These are phyloP conservation scores for Brotula barbata DNA, from an alignment of 2,797 vertebrate genomes.

Conservation along the genomic window DNA sequence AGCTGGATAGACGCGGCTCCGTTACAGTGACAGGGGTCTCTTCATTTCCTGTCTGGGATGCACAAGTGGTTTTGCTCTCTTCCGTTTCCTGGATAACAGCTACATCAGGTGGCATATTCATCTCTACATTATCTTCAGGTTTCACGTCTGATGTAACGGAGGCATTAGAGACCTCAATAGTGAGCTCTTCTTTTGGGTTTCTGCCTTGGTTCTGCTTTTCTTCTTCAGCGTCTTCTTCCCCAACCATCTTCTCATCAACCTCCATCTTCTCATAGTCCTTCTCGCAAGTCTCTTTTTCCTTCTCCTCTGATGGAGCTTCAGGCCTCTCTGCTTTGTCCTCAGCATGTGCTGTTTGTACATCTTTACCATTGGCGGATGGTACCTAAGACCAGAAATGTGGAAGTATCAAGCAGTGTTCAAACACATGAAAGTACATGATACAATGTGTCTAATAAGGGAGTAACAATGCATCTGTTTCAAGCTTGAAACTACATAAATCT, in stretches of 20 bases:
- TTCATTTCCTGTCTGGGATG: not conserved
- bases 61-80: not conserved
- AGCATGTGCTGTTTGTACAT: conserved; percentile 12
- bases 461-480: too few relatives aligned
- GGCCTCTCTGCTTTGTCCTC: conserved; percentile 14
- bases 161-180: not conserved
- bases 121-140: not conserved
- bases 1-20: not conserved
- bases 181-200: not conserved
- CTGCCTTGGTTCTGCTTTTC: not conserved
- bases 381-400: conserved; percentile 33
- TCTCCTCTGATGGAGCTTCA: not conserved
- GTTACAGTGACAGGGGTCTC: not conserved
- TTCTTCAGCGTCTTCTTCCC: conserved; percentile 3
- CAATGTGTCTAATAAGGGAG: too few relatives aligned
- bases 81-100: conserved; percentile 1
- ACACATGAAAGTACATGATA: too few relatives aligned
- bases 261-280: not conserved
- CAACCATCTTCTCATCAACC: not conserved
- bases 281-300: rapidly evolving
- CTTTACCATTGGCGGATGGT: conserved; percentile 24
- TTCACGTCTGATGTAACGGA: not conserved
- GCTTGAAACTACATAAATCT: too few relatives aligned
- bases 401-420: not conserved
- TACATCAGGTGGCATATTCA: not conserved